Evolutionary conservation across 2,113 vertebrate species (phyloP).

Genomic region (Actenoides lindsayi): DNA sequence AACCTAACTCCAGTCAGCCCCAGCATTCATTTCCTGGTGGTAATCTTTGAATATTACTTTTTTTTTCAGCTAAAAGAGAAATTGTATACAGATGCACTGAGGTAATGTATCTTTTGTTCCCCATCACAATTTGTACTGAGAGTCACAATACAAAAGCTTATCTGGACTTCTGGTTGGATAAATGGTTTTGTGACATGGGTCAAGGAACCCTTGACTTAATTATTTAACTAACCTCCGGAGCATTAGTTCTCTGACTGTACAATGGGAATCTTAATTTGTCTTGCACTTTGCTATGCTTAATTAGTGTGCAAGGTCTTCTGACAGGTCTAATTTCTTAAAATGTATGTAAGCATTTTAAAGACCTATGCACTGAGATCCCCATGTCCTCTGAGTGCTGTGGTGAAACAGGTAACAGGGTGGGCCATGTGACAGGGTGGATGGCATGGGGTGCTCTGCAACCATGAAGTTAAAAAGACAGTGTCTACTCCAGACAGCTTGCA

Average conservation of each 20-base stretch:
- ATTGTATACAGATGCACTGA: background rate
- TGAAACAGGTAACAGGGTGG: background rate
- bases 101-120: background rate
- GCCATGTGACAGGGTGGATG: background rate
- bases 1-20: background rate
- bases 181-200: background rate
- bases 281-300: background rate
- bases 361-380: background rate
- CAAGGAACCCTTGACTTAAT: conserved; percentile 15
- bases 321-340: background rate
- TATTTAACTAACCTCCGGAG: background rate
- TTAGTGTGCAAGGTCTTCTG: background rate
- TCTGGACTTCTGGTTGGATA: conserved; percentile 11
- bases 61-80: background rate
- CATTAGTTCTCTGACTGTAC: background rate
- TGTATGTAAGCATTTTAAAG: background rate
- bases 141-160: conserved; percentile 12
- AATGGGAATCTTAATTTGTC: conserved; percentile 7
- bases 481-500: conserved; percentile 17
- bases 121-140: background rate
- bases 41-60: background rate
- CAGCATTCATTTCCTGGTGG: background rate
- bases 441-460: background rate
- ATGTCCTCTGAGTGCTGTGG: background rate
- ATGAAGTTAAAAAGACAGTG: background rate